Evolutionary conservation across 2,888 invertebrate genomes (phyloP), one percentile per base, ranked within the genome.

Genomic region (Dicranocentrus wangi): DNA sequence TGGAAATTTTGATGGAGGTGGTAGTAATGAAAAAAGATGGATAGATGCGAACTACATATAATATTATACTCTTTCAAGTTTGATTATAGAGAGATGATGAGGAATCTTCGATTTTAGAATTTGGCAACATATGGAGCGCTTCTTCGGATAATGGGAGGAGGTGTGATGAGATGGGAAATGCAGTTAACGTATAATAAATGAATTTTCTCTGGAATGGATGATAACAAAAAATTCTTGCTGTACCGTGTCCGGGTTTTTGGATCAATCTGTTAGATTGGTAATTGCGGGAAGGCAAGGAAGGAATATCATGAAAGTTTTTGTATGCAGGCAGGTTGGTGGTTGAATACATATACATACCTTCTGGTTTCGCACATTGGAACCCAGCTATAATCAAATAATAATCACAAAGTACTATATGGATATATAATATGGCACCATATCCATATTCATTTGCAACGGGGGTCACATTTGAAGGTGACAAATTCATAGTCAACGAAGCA

Each of bases 401-500:
- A n/a, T n/a, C n/a, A n/a, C n/a, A n/a, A n/a, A n/a, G n/a, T n/a
- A n/a, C n/a, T n/a, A n/a, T n/a, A n/a, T n/a, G n/a, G n/a, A n/a
- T 32, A 32, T 32, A 32, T 32, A 3, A 32, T 10, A 10, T 32
- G 32, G 32, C 5, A 47, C 7, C 55, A 7, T 55, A 27, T 15
- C 8, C 28, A 17, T 21, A 21, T n/a, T 61, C 23, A 43, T 43
- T 65, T 65, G 42, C 21, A 43, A 42, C 8, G 10, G 17, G 8
- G n/a, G 68, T 27, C 21, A 68, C 27, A 27, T 15, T 23, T 23
- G 53, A 66, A 75, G 66, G 75, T 76, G 76, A 76, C 68, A 76
- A 68, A 76, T 76, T 68, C 68, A 66, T 66, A 43, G 5, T 55
- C 75, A 65, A 32, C 68, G 55, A 47, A 76, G 68, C 76, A 39